Evolutionary conservation across 1,140 invertebrate genomes (phyloP).

Genomic region (Colletes gigas): DNA sequence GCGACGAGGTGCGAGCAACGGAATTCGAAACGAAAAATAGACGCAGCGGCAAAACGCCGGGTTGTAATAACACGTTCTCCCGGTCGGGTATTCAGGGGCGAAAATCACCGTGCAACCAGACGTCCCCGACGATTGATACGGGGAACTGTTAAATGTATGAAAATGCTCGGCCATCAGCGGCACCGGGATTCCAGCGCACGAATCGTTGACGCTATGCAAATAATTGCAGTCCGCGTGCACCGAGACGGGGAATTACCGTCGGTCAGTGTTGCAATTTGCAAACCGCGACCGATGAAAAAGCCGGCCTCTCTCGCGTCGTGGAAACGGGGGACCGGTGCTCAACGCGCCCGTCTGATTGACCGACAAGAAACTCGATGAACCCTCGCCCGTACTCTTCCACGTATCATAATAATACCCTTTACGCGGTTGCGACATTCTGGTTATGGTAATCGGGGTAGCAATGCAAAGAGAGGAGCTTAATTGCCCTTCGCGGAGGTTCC

Average conservation of each 20-base stretch:
- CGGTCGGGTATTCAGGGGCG: not conserved
- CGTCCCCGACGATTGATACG: not conserved
- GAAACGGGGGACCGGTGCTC: no score
- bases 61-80: constrained; percentile 7
- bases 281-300: constrained; percentile 24
- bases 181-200: not conserved
- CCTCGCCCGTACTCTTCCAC: not conserved
- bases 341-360: constrained; percentile 18
- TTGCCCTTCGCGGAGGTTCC: constrained; percentile 18
- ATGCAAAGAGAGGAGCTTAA: constrained; percentile 31
- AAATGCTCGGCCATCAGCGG: not conserved
- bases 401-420: constrained; percentile 51
- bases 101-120: not conserved
- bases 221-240: not conserved
- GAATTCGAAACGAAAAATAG: constrained; percentile 25
- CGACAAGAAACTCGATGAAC: constrained; percentile 33
- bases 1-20: constrained; percentile 6
- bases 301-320: not conserved
- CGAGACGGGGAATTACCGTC: not conserved
- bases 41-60: not conserved
- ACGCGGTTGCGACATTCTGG: constrained; percentile 12
- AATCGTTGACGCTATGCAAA: constrained; percentile 1
- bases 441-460: constrained; percentile 38
- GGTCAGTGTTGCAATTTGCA: constrained; percentile 46
- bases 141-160: not conserved